phyloP scores from a whole-genome alignment of 2,113 vertebrate species.

The Callipepla californica region DNA sequence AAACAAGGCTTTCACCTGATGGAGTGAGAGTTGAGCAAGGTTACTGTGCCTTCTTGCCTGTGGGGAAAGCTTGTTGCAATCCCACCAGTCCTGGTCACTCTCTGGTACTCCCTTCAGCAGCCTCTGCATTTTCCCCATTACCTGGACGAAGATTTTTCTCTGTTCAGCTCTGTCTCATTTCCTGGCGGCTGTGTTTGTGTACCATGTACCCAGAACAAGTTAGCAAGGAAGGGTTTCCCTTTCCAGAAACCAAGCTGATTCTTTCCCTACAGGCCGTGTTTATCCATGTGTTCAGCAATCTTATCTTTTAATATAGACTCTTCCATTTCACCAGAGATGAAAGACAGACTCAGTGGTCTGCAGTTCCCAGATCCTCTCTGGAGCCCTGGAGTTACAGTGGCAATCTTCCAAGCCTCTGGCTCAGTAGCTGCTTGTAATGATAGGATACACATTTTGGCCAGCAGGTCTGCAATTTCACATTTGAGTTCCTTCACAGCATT shows the following conservation, averaged over 20 bases:
- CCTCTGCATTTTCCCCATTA: not conserved
- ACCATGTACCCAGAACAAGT: not conserved
- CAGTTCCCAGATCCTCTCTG: not conserved
- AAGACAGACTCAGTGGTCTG: not conserved
- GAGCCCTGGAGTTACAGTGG: not conserved
- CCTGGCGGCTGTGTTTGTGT: not conserved
- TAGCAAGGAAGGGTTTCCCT: not conserved
- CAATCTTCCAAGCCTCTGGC: not conserved
- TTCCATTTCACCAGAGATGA: not conserved
- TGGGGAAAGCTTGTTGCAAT: not conserved
- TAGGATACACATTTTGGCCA: not conserved
- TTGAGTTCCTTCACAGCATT: conserved; percentile 1
- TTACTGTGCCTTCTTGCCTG: not conserved
- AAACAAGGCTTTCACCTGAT: not conserved
- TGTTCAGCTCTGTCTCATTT: not conserved
- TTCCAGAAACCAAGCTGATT: not conserved
- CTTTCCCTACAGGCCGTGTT: not conserved
- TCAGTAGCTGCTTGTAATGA: not conserved
- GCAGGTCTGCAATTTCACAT: conserved; percentile 11
- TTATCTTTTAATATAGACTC: not conserved
- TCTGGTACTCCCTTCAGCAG: not conserved
- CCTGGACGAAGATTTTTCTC: not conserved
- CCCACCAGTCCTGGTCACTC: not conserved
- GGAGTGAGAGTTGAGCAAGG: not conserved
- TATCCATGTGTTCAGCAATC: not conserved